Base-by-base conservation (phyloP, 2,797 vertebrate species). In the Chromis chromis region DNA sequence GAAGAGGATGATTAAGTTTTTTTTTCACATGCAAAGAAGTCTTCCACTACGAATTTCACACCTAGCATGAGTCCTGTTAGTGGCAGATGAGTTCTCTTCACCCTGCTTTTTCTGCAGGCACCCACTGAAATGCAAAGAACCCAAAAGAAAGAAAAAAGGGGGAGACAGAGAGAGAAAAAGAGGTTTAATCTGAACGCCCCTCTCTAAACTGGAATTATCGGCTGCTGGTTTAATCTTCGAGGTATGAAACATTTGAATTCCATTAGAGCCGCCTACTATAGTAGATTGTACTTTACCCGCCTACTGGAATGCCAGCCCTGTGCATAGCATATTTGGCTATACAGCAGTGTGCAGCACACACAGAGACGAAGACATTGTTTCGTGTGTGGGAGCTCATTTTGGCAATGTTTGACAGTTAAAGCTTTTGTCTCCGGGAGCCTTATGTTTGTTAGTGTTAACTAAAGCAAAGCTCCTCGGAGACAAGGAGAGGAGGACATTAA, bases 341-440 rank as follows among this genome's bases (percentile, higher is more conserved):
- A 76, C 79, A 84, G 82, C 66, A 79, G 76, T 78, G 71, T 70
- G 69, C 86, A 72, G 75, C 71, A 58, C 82, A 78, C 79, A 86
- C 79, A 77, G 84, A 74, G 84, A 85, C 74, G 70, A 49, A 89
- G 87, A 88, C 87, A 89, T 88, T 93, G 84, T 87, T 86, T 75
- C 55, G 81, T 91, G 89, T 92, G 92, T 93, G 91, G 91, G 93
- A 88, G 91, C 82, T 69, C 64, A 65, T 89, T 83, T 91, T 94
- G 93, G 88, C 92, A 89, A 71, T 40, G 62, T 83, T 85, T 82
- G 82, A 86, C 83, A 90, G 86, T 89, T 85, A 63, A 75, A 83
- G 33, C 33, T 84, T 83, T 91, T 90, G 78, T 89, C 80, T 88
- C 56, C 80, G 59, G 22, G 68, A 65, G 87, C 85, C 87, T 86